Evolutionary conservation across 2,888 invertebrate genomes (phyloP).

Genomic region (Himalopsyche kuldschensis): DNA sequence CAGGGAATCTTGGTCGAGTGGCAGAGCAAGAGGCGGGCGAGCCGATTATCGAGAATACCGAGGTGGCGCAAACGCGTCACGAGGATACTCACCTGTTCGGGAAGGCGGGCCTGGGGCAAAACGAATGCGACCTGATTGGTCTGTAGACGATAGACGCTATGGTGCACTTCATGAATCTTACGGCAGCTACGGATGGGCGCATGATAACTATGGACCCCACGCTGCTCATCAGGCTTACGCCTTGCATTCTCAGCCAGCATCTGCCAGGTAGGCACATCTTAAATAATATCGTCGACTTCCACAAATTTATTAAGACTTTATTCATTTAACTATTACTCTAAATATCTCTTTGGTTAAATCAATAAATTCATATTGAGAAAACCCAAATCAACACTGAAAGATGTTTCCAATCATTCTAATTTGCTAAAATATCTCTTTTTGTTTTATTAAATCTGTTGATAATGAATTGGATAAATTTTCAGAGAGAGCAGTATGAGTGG

Average conservation of each 20-base stretch:
- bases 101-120: conserved; percentile 78
- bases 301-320: no score
- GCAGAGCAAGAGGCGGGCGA: conserved; percentile 62
- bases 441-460: not conserved
- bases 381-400: no score
- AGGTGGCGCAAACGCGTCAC: conserved; percentile 64
- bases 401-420: no score
- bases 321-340: no score
- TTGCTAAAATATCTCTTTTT: no score
- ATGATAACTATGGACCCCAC: conserved; percentile 60
- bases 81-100: conserved; percentile 74
- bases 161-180: conserved; percentile 55
- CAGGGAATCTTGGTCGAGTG: conserved; percentile 3
- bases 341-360: no score
- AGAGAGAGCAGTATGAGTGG: conserved; percentile 60
- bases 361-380: no score
- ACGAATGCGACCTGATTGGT: conserved; percentile 76
- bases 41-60: conserved; percentile 80
- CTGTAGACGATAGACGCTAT: conserved; percentile 56
- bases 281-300: not conserved
- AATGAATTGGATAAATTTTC: conserved; percentile 43
- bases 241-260: conserved; percentile 59
- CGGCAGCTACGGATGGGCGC: conserved; percentile 60
- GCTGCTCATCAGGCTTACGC: conserved; percentile 65
- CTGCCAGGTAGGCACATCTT: conserved; percentile 49